Conservation (phyloP, 2,797 vertebrate genomes). For the Gorsachius magnificus region DNA sequence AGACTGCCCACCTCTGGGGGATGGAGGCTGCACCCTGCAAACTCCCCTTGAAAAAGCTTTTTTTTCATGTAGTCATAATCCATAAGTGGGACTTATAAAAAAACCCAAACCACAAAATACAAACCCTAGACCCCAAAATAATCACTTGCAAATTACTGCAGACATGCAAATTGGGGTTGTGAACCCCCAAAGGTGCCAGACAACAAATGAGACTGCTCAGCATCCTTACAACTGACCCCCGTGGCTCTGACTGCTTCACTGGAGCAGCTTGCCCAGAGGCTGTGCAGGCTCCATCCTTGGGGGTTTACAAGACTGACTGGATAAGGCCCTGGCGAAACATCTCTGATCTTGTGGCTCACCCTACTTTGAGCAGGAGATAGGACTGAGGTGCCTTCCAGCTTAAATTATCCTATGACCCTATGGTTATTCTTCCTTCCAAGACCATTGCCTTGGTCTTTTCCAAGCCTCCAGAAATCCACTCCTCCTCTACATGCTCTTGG, state of each 20-base stretch:
- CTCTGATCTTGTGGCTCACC: neutral
- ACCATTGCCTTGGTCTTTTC: neutral
- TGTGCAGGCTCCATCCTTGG: neutral
- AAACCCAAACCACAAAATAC: neutral
- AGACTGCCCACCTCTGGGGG: neutral
- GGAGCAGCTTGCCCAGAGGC: neutral
- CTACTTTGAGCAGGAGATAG: neutral
- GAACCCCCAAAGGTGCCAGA: neutral
- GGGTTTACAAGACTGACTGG: neutral
- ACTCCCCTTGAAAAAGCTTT: neutral
- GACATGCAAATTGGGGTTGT: neutral
- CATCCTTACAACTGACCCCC: neutral
- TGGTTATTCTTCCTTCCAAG: neutral
- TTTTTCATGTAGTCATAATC: neutral
- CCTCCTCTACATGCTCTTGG: neutral
- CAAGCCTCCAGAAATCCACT: neutral
- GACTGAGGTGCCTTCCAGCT: neutral
- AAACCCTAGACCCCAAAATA: neutral
- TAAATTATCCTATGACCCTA: neutral
- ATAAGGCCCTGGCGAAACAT: neutral
- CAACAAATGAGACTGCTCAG: neutral
- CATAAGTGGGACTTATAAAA: neutral
- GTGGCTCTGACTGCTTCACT: too few species aligned
- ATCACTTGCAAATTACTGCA: neutral
- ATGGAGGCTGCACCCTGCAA: neutral